These are phyloP conservation scores for Iguana delicatissima DNA, from an alignment of 2,797 vertebrate species.

Conservation along the genomic window DNA sequence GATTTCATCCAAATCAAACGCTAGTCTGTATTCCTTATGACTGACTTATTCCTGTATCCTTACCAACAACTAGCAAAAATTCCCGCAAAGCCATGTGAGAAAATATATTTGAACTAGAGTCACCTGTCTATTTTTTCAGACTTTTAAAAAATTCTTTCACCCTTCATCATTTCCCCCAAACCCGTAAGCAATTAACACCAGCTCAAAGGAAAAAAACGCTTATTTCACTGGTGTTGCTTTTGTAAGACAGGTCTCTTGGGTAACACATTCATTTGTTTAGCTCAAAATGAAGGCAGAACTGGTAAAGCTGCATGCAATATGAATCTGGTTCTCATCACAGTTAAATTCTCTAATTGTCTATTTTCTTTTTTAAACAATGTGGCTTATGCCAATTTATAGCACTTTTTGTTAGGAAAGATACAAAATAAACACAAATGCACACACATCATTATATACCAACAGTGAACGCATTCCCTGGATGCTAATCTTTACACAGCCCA, in stretches of 20 bases:
- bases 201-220: slow-evolving; percentile 21
- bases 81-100: neutral
- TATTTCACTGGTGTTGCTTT: slow-evolving; percentile 24
- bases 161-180: slow-evolving; percentile 53
- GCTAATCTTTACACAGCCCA: neutral
- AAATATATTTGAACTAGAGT: neutral
- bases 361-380: neutral
- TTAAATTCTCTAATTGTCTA: neutral
- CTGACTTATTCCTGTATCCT: neutral
- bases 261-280: slow-evolving; percentile 59
- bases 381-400: neutral
- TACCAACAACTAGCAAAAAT: rapidly evolving
- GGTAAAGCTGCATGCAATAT: neutral
- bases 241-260: slow-evolving; percentile 52
- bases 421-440: neutral
- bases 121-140: slow-evolving; percentile 16
- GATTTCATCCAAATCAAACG: neutral
- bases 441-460: neutral
- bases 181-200: slow-evolving; percentile 56
- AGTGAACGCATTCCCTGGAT: neutral
- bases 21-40: rapidly evolving
- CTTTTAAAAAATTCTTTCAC: neutral
- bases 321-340: neutral
- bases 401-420: neutral
- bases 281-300: slow-evolving; percentile 17